Evolutionary conservation across 2,113 vertebrate species (phyloP).

Genomic region (Ailurus styani): DNA sequence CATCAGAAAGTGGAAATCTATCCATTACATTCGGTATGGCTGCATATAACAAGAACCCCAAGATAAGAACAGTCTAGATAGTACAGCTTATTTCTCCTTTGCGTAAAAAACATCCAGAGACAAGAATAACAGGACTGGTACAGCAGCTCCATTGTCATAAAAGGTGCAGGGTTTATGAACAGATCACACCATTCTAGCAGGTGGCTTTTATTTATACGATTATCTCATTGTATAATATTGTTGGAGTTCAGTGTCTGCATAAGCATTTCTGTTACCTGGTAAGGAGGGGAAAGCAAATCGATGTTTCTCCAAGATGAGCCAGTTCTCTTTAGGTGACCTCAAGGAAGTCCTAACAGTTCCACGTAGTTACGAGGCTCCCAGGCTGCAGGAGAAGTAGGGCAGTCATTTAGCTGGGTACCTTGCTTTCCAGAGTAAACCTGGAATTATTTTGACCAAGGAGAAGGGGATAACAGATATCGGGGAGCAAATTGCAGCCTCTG

Average conservation of each 20-base stretch:
- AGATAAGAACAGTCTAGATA: too few species aligned
- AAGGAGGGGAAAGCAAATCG: background rate
- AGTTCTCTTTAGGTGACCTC: background rate
- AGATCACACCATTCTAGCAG: background rate
- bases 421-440: background rate
- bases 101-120: background rate
- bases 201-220: background rate
- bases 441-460: background rate
- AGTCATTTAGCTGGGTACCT: background rate
- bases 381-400: background rate
- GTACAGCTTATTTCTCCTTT: background rate
- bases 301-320: background rate
- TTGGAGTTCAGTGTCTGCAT: background rate
- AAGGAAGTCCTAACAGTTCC: background rate
- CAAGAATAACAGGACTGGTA: background rate
- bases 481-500: background rate
- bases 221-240: rapidly evolving
- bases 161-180: background rate
- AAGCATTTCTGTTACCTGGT: background rate
- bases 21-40: background rate
- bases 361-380: background rate
- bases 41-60: background rate
- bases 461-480: background rate
- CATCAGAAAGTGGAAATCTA: background rate
- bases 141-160: background rate